Evolutionary conservation across 2,113 vertebrate species (phyloP).

Genomic region (Camelus dromedarius): DNA sequence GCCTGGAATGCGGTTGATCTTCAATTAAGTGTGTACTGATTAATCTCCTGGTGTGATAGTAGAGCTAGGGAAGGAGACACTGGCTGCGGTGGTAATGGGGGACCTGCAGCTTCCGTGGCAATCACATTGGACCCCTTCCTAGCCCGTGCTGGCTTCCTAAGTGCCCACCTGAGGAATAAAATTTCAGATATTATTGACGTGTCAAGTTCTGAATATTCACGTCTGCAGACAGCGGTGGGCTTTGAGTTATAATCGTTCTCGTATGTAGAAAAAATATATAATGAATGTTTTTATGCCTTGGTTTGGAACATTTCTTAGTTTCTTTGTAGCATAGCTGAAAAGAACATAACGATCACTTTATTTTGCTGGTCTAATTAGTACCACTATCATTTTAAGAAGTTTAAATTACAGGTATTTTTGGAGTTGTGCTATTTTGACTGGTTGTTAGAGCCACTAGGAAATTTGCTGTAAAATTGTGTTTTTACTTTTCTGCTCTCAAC

Average conservation of each 20-base stretch:
- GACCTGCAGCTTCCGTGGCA: neutral
- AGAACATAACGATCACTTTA: neutral
- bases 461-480: neutral
- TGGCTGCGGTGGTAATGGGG: neutral
- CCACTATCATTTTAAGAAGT: neutral
- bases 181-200: neutral
- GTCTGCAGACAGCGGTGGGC: neutral
- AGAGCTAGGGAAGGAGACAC: neutral
- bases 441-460: neutral
- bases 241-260: neutral
- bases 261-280: neutral
- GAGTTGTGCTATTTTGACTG: neutral
- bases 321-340: neutral
- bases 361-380: neutral
- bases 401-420: neutral
- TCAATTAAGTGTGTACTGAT: neutral
- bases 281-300: neutral
- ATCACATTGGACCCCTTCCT: neutral
- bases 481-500: slow-evolving; percentile 14
- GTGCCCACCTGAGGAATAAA: neutral
- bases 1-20: neutral
- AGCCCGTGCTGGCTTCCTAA: neutral
- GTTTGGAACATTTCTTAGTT: neutral
- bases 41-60: neutral
- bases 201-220: neutral